A percentile compares a stretch with the other conserved stretches of the same genome.
Evolutionary conservation across 1,140 invertebrate species (phyloP).

Genomic region (Trypoxylus dichotomus): DNA sequence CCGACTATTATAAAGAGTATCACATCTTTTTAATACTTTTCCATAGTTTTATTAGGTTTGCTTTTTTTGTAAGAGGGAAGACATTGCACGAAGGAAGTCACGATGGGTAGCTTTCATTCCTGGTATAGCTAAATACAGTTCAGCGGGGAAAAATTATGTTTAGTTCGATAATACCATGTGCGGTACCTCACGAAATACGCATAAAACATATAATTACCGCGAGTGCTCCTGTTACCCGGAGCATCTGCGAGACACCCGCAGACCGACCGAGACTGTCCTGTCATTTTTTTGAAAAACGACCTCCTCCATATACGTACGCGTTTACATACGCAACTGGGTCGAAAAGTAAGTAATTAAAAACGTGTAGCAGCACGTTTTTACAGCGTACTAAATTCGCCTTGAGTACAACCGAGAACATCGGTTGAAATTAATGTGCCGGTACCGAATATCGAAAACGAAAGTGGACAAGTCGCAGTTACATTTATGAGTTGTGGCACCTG

Average conservation of each 20-base stretch:
- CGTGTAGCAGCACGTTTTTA: constrained; percentile 24
- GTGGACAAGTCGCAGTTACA: not conserved
- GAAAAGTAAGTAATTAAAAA: constrained; percentile 27
- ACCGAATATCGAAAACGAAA: constrained; percentile 26
- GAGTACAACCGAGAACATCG: not conserved
- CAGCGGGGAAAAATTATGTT: constrained; percentile 1
- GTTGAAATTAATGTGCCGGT: constrained; percentile 2
- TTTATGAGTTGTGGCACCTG: constrained; percentile 26
- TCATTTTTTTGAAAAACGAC: constrained; percentile 19
- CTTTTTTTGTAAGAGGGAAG: not conserved
- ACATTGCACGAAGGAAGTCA: not conserved
- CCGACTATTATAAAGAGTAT: too few species aligned
- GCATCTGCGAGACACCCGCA: constrained; percentile 29
- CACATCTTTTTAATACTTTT: too few species aligned
- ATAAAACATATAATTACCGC: constrained; percentile 26
- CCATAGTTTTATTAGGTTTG: not conserved
- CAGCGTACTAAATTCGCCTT: constrained; percentile 16
- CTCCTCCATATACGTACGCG: not conserved
- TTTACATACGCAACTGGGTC: not conserved
- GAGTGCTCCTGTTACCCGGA: constrained; percentile 26
- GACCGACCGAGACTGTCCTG: constrained; percentile 10
- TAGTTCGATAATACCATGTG: constrained; percentile 21
- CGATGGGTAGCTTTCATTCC: not conserved
- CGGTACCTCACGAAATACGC: constrained; percentile 24
- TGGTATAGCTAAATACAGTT: not conserved